These are phyloP conservation scores for Antigone vipio DNA, from an alignment of 2,113 vertebrate species.

Conservation along the genomic window DNA sequence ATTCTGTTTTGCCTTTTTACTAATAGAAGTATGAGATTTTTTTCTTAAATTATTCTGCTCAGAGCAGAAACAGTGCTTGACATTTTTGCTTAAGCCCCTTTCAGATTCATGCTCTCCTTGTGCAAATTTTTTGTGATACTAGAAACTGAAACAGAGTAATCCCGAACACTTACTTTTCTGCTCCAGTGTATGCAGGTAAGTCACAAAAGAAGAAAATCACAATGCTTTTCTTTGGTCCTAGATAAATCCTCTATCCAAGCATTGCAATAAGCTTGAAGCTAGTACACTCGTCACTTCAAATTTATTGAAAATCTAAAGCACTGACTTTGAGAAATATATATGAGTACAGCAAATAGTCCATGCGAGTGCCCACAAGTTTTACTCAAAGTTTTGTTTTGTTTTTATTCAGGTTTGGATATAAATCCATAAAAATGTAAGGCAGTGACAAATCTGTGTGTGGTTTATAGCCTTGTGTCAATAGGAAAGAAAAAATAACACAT, in stretches of 20 bases:
- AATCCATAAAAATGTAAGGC: background rate
- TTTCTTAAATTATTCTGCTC: background rate
- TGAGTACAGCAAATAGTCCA: background rate
- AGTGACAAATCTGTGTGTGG: background rate
- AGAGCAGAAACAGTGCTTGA: background rate
- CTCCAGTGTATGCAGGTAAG: background rate
- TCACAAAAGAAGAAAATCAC: background rate
- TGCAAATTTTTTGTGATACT: background rate
- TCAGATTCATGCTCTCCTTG: background rate
- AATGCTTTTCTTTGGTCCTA: background rate
- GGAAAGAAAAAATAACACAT: background rate
- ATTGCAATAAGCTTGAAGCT: background rate
- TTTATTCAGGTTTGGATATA: background rate
- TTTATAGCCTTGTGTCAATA: background rate
- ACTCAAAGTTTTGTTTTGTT: background rate
- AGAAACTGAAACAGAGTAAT: background rate
- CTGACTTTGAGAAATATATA: background rate
- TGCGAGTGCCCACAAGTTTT: background rate
- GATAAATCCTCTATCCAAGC: background rate
- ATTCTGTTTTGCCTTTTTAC: background rate
- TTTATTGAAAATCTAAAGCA: background rate
- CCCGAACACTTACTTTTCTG: background rate
- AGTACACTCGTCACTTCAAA: background rate
- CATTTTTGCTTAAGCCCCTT: background rate
- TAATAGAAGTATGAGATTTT: background rate